Evolutionary conservation across 2,888 invertebrate genomes (phyloP), one percentile per base, ranked within the genome.

Genomic region (Metalampra italica): DNA sequence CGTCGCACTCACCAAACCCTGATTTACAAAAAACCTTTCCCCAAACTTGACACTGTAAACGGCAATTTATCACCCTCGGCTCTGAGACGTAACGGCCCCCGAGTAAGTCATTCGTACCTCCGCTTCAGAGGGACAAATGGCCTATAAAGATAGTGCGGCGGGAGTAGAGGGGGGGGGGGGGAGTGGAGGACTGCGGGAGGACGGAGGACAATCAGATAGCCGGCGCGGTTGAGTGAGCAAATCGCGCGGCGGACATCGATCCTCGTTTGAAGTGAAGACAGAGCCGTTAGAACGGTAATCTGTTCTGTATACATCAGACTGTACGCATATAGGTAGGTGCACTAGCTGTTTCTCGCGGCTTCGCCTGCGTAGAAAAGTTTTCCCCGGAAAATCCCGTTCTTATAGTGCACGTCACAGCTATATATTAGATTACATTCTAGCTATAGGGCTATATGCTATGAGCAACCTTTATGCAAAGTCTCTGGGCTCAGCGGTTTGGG

Each of bases 71-170:
- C 43, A 11, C 13, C 39, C 30, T 32, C 36, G n/a, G 9, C 41
- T 29, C 22, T 13, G 43, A 39, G 43, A 43, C 39, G 47, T 41
- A 47, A 42, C 34, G 47, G 47, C 38, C 37, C 29, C 34, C 39
- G 48, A 40, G 32, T 47, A 47, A 48, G 44, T 49, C 45, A 49
- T 43, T 45, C 40, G 39, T 32, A 48, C 32, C 43, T 43, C 43
- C 37, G 38, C 22, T 40, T 5, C 12, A 39, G 43, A 37, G 46
- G 46, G 50, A 50, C 50, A 50, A 50, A 50, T 50, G 50, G 44
- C 44, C 46, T 44, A 50, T 50, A 47, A 50, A 50, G 50, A 50
- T 50, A 50, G 46, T 46, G 50, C 9, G 8, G 36, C 36, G n/a
- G 22, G 22, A n/a, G n/a, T n/a, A n/a, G 29, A 15, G n/a, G 14